Percentiles rank a stretch among this genome's conserved stretches.
Conservation (phyloP, 2,113 vertebrate genomes). For the Benitochromis conjunctus region DNA sequence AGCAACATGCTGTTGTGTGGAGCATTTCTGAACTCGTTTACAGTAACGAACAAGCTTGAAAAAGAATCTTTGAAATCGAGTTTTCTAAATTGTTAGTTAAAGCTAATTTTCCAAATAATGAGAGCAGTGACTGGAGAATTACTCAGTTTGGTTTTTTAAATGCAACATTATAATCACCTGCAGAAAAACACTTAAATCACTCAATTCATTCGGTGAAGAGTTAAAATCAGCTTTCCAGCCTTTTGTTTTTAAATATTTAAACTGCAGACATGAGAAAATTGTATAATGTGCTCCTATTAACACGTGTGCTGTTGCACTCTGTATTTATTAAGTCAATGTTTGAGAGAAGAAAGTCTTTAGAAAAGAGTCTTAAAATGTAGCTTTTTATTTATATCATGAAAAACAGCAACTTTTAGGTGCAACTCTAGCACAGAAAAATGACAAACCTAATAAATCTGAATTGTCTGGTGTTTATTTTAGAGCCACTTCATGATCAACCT, state of each 20-base stretch:
- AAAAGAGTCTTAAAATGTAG: not conserved
- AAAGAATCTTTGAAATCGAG: not conserved
- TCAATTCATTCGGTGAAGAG: not conserved
- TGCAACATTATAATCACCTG: not conserved
- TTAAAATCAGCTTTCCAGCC: not conserved
- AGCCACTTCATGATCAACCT: not conserved
- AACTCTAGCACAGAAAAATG: not conserved
- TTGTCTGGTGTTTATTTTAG: rapidly evolving
- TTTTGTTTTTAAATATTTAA: not conserved
- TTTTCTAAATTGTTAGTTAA: not conserved
- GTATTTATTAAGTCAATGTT: not conserved
- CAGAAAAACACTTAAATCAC: not conserved
- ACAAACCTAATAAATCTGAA: not conserved
- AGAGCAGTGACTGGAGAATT: not conserved
- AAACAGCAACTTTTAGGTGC: not conserved
- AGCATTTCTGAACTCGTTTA: not conserved
- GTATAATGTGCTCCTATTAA: not conserved
- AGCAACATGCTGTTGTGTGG: not conserved
- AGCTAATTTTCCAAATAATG: not conserved
- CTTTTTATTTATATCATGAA: not conserved
- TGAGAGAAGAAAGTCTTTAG: not conserved
- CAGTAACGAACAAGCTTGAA: not conserved
- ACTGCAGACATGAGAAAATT: not conserved
- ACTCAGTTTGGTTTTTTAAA: not conserved
- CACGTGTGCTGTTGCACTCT: not conserved